A percentile compares a stretch with the other conserved stretches of the same genome.
Conservation (phyloP, 2,888 invertebrate species). For the Lottia scabra region DNA sequence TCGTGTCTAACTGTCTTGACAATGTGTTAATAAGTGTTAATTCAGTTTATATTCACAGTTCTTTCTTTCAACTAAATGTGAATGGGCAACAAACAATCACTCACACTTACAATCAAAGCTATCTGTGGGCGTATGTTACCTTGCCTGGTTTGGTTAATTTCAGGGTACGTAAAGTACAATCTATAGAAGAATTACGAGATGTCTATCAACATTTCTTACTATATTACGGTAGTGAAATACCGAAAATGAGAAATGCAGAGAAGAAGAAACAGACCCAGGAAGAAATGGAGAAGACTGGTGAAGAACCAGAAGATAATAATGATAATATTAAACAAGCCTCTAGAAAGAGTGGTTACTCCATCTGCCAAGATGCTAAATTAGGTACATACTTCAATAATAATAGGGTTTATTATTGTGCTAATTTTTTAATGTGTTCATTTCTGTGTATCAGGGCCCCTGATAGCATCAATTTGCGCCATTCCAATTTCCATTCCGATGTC, state of each 20-base stretch:
- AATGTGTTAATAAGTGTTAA: no score
- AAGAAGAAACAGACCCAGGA: slow-evolving; percentile 45
- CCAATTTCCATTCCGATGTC: no score
- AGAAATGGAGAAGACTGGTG: slow-evolving; percentile 51
- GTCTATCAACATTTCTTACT: slow-evolving; percentile 92
- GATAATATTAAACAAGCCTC: slow-evolving; percentile 83
- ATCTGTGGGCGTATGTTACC: no score
- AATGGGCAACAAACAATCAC: no score
- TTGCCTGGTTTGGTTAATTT: slow-evolving; percentile 13
- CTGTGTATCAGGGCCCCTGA: no score
- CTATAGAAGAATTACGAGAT: slow-evolving; percentile 90
- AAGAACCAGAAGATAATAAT: slow-evolving; percentile 55
- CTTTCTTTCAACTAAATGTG: no score
- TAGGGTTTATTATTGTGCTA: no score
- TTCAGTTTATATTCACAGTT: no score
- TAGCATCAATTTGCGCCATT: no score
- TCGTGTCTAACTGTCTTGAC: no score
- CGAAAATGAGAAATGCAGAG: slow-evolving; percentile 74
- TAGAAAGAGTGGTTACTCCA: slow-evolving; percentile 87
- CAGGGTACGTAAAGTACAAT: slow-evolving; percentile 63
- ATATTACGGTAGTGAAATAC: slow-evolving; percentile 82
- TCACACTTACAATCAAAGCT: no score
- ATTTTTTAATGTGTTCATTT: no score
- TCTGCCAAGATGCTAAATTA: slow-evolving; percentile 87
- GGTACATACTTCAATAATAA: slow-evolving; percentile 45